A percentile compares a stretch with the other conserved stretches of the same genome.
These are phyloP conservation scores for Aphrocallistes beatrix DNA, from an alignment of 37 sponge, comb jelly and placozoan genomes.

Conservation along the genomic window DNA sequence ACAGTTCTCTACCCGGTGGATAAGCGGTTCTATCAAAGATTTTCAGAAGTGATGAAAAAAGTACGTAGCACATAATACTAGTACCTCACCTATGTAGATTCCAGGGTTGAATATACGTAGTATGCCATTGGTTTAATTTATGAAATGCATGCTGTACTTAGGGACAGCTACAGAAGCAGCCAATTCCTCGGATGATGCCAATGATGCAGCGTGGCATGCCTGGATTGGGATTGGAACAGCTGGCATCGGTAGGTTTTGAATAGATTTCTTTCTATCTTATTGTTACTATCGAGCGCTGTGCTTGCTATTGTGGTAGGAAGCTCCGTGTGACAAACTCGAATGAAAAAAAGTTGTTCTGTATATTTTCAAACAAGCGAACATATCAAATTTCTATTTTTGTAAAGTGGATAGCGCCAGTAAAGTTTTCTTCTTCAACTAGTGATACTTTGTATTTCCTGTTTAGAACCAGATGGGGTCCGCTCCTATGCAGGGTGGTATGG, in stretches of 20 bases:
- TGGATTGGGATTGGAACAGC: neutral
- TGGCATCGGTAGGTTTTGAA: neutral
- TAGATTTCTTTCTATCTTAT: no score
- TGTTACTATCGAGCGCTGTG: no score
- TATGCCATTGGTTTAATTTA: neutral
- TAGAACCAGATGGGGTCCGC: neutral
- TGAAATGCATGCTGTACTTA: no score
- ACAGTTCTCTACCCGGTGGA: conserved; percentile 12
- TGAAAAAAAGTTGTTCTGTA: no score
- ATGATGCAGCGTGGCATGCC: neutral
- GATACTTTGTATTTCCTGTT: no score
- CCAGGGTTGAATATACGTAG: neutral
- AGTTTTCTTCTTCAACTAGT: no score
- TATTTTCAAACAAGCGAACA: no score
- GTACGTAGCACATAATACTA: no score
- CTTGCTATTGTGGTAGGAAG: no score
- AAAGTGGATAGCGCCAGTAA: no score
- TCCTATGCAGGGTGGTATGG: neutral
- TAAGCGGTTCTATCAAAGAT: neutral
- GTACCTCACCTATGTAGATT: neutral
- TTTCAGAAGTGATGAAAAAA: conserved; percentile 8
- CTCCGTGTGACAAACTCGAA: no score
- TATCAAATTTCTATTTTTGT: no score
- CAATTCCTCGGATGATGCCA: neutral
- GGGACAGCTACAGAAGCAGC: neutral